These are phyloP conservation scores for Melipona bicolor DNA, from an alignment of 2,888 invertebrate genomes.

Conservation along the genomic window DNA sequence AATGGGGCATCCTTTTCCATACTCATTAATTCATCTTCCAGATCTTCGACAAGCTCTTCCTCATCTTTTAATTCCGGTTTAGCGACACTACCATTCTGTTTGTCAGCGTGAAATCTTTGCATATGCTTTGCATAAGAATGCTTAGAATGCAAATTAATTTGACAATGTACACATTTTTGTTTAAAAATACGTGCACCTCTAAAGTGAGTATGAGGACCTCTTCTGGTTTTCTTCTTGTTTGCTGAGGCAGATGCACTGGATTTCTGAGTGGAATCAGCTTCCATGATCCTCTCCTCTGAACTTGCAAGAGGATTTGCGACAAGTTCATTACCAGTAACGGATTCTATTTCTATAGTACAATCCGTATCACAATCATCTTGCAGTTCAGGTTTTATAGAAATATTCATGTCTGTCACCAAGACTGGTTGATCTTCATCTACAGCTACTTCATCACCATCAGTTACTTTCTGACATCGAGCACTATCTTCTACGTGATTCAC, in stretches of 20 bases:
- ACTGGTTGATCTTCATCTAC: neutral
- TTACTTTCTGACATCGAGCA: slow-evolving; percentile 13
- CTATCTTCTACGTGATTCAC: neutral
- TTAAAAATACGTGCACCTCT: slow-evolving; percentile 76
- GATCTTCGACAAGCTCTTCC: slow-evolving; percentile 67
- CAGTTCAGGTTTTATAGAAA: slow-evolving; percentile 85
- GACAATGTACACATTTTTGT: slow-evolving; percentile 79
- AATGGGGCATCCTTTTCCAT: slow-evolving; percentile 78
- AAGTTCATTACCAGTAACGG: slow-evolving; percentile 71
- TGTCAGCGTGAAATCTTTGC: slow-evolving; percentile 76
- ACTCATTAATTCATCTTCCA: slow-evolving; percentile 77
- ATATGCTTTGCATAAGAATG: slow-evolving; percentile 78
- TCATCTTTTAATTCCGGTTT: slow-evolving; percentile 42
- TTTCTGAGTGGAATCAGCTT: slow-evolving; percentile 79
- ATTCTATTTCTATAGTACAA: slow-evolving; percentile 74
- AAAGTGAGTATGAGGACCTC: slow-evolving; percentile 79
- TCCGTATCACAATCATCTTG: slow-evolving; percentile 76
- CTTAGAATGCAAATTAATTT: slow-evolving; percentile 80
- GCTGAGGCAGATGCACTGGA: slow-evolving; percentile 42
- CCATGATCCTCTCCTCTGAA: slow-evolving; percentile 74
- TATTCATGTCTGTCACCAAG: slow-evolving; percentile 14
- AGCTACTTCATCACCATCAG: slow-evolving; percentile 19
- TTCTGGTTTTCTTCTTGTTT: slow-evolving; percentile 71
- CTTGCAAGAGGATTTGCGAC: slow-evolving; percentile 77
- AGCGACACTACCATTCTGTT: slow-evolving; percentile 23